Evolutionary conservation across 1,140 invertebrate species (phyloP).

Genomic region (Pseudachorutes palmiensis): DNA sequence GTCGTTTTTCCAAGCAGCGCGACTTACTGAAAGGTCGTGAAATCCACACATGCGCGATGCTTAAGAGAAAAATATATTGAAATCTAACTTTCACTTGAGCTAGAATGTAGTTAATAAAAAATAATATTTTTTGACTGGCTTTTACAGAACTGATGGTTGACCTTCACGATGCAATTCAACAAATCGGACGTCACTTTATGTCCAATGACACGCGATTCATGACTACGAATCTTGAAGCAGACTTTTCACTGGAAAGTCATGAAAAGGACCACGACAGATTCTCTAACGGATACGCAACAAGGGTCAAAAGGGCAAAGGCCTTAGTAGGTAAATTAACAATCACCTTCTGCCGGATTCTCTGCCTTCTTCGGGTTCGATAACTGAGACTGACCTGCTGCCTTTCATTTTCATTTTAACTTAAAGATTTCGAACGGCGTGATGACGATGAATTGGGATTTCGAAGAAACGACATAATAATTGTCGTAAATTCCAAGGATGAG

Average conservation of each 20-base stretch:
- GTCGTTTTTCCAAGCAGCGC: slow-evolving; percentile 16
- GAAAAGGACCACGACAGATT: slow-evolving; percentile 83
- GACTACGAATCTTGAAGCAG: slow-evolving; percentile 71
- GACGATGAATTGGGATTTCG: slow-evolving; percentile 97
- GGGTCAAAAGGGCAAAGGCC: slow-evolving; percentile 87
- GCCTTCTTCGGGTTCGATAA: no score
- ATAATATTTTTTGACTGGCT: slow-evolving; percentile 9
- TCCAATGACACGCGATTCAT: slow-evolving; percentile 64
- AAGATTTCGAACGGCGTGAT: slow-evolving; percentile 95
- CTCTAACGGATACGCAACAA: slow-evolving; percentile 79
- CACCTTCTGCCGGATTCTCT: not conserved
- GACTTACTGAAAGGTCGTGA: no score
- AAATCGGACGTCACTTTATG: slow-evolving; percentile 81
- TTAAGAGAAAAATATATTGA: no score
- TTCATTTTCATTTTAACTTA: slow-evolving; percentile 31
- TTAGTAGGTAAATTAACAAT: slow-evolving; percentile 56
- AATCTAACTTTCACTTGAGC: no score
- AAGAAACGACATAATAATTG: slow-evolving; percentile 96
- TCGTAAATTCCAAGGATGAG: slow-evolving; percentile 96
- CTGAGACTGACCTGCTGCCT: no score
- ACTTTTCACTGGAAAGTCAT: slow-evolving; percentile 94
- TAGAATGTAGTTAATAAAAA: no score
- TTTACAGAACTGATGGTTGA: slow-evolving; percentile 83
- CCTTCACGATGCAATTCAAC: slow-evolving; percentile 83
- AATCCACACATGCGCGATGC: no score